These are phyloP conservation scores for Exocentrus adspersus DNA, from an alignment of 2,888 invertebrate species.

Conservation along the genomic window DNA sequence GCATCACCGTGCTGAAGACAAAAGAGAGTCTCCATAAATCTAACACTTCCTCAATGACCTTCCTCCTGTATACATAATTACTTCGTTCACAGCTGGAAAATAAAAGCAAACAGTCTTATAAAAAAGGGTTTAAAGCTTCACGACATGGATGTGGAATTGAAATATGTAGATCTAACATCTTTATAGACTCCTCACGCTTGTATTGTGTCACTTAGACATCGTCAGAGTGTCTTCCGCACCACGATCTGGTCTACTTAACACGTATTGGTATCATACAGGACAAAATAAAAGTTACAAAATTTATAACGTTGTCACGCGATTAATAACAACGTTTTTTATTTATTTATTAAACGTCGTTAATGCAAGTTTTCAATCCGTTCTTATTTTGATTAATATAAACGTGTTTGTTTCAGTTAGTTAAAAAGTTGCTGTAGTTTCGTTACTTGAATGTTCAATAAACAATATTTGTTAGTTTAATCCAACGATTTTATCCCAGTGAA, in stretches of 20 bases:
- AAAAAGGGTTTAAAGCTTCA: conserved; percentile 38
- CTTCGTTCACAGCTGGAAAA: conserved; percentile 15
- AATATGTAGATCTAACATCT: conserved; percentile 47
- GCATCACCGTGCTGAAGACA: background rate
- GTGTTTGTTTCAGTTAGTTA: too few species aligned
- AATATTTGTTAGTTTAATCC: too few species aligned
- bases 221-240: conserved; percentile 47
- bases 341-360: too few species aligned
- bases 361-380: too few species aligned
- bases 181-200: conserved; percentile 49
- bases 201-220: conserved; percentile 49
- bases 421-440: too few species aligned
- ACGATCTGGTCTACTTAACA: conserved; percentile 50
- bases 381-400: too few species aligned
- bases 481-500: too few species aligned
- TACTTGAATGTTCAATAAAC: too few species aligned
- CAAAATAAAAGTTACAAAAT: conserved; percentile 44
- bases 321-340: too few species aligned
- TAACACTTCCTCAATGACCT: background rate
- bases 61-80: conserved; percentile 11
- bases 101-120: conserved; percentile 22
- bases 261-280: conserved; percentile 43
- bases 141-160: conserved; percentile 43
- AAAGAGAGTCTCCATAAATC: background rate
- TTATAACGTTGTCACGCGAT: too few species aligned